These are phyloP conservation scores for Manis crassicaudata DNA, from an alignment of 2,797 vertebrate species.

Conservation along the genomic window DNA sequence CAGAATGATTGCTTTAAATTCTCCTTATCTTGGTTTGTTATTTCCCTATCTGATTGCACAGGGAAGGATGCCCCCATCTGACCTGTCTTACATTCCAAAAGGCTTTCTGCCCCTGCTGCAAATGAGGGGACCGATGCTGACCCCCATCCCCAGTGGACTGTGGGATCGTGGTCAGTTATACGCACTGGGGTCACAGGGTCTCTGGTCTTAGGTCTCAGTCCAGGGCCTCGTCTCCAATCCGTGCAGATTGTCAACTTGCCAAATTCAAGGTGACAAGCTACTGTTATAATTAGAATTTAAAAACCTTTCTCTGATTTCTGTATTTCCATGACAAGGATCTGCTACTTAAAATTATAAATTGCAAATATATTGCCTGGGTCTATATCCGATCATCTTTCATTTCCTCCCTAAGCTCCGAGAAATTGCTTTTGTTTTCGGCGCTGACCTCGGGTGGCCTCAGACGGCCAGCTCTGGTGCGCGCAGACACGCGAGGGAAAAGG, in stretches of 20 bases:
- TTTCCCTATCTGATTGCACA: neutral
- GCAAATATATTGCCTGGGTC: constrained; percentile 55
- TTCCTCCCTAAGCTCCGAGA: neutral
- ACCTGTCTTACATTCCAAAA: neutral
- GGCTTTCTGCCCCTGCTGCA: neutral
- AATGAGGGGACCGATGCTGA: neutral
- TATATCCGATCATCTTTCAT: constrained; percentile 72
- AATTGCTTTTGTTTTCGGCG: neutral
- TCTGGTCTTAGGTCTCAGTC: constrained; percentile 45
- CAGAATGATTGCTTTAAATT: constrained; percentile 48
- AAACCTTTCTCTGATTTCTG: constrained; percentile 58
- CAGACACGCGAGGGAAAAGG: neutral
- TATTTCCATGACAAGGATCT: constrained; percentile 58
- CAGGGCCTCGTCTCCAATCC: constrained; percentile 47
- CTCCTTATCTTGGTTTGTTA: constrained; percentile 17
- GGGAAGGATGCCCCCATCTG: neutral
- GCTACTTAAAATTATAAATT: constrained; percentile 71
- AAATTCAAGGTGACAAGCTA: constrained; percentile 63
- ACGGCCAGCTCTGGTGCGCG: neutral
- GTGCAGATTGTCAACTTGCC: constrained; percentile 39
- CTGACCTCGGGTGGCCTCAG: neutral
- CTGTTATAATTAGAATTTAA: constrained; percentile 71
- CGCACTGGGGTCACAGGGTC: constrained; percentile 38
- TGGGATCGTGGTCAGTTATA: neutral
- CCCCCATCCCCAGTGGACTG: neutral